Base-by-base conservation (phyloP, 2,797 vertebrate genomes). In the Alauda arvensis region DNA sequence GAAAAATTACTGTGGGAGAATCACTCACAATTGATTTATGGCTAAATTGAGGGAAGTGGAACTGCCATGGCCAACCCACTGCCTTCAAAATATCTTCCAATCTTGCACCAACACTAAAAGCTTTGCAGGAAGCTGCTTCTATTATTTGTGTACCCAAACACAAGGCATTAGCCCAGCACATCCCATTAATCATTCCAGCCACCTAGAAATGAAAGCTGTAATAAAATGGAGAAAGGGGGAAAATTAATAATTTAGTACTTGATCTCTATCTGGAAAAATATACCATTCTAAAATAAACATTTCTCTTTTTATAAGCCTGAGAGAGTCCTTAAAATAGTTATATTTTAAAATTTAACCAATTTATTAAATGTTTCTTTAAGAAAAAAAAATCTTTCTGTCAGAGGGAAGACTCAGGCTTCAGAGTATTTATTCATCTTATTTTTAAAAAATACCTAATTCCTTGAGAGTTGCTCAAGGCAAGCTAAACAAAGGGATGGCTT, bases 11-110 rank as follows among this genome's bases (percentile, higher is more conserved):
- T 90, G 71, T 85, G 66, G 59, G 77, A 95, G 92, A 95, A 94
- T 89, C 45, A 96, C 87, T 96, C 87, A 71, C 78, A 85, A 95
- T 61, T 96, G 96, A 97, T 96, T 96, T 95, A 96, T 96, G 90
- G 84, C 78, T 88, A 94, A 90, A 95, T 52, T 92, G 94, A 96
- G 91, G 89, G 70, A 94, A 95, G 81, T 82, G 60, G 92, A 95
- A 93, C 55, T 82, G 79, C 65, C 84, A 83, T 39, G 70, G 77
- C 93, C 90, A 92, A 94, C 84, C 83, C 59, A 25, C 82, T 91
- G 66, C 93, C 92, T 95, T 93, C 80, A 87, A 93, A 96, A 91
- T 93, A 94, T 89, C 94, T 93, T 95, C 92, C 95, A 86, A 83
- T 94, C 94, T 94, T 87, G 88, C 76, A 82, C 43, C 51, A 87